Percentiles rank a stretch among this genome's conserved stretches.
phyloP scores from a whole-genome alignment of 2,113 vertebrate species.

The Gorsachius goisagi region DNA sequence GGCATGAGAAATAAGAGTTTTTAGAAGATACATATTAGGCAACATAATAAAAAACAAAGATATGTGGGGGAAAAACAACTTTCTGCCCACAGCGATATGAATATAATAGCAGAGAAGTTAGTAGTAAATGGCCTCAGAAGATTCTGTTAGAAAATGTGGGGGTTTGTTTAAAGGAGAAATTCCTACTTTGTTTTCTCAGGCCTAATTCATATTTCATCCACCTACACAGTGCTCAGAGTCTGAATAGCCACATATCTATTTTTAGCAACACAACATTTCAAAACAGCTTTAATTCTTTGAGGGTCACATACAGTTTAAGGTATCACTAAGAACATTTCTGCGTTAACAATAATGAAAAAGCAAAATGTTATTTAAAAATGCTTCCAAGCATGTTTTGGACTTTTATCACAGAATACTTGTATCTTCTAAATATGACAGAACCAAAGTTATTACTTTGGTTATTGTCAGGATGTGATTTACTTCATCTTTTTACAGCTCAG shows the following conservation, averaged over 20 bases:
- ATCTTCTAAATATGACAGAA: not conserved
- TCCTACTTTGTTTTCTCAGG: slow-evolving; percentile 51
- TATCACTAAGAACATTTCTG: not conserved
- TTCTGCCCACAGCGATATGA: not conserved
- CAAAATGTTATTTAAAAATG: not conserved
- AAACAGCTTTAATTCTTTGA: slow-evolving; percentile 7
- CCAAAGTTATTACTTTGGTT: not conserved
- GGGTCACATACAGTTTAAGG: not conserved
- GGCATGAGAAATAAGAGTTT: not conserved
- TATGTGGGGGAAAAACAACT: not conserved
- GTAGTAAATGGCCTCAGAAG: not conserved
- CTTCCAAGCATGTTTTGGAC: not conserved
- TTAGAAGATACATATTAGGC: not conserved
- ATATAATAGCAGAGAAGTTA: not conserved
- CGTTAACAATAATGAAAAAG: not conserved
- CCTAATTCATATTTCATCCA: slow-evolving; percentile 36
- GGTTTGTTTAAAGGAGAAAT: slow-evolving; percentile 38
- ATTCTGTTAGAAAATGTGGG: not conserved
- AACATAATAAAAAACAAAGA: not conserved
- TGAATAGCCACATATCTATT: not conserved
- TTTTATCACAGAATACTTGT: not conserved
- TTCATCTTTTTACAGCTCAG: not conserved
- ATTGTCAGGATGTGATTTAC: not conserved
- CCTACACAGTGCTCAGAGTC: slow-evolving; percentile 33
- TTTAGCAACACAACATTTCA: slow-evolving; percentile 48